Evolutionary conservation across 2,888 invertebrate species (phyloP).

Genomic region (Chaetoderma sp.): DNA sequence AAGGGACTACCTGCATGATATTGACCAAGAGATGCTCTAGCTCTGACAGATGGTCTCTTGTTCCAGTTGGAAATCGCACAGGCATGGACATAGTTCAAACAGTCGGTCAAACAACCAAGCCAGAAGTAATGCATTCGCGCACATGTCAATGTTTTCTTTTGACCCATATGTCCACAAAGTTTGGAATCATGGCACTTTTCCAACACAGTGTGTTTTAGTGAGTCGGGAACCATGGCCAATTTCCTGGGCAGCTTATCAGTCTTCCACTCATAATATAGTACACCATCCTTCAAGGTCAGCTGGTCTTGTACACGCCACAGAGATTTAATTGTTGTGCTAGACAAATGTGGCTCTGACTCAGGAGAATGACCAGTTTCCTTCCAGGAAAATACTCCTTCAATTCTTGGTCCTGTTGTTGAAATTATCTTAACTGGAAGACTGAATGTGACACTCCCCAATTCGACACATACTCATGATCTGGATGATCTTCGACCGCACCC

Average conservation of each 20-base stretch:
- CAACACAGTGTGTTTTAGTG: background rate
- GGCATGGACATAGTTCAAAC: too few relatives aligned
- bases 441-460: too few relatives aligned
- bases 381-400: too few relatives aligned
- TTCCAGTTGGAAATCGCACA: too few relatives aligned
- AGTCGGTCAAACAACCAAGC: too few relatives aligned
- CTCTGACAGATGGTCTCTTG: constrained; percentile 15
- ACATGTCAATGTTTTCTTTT: background rate
- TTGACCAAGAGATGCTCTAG: too few relatives aligned
- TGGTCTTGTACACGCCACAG: background rate
- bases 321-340: background rate
- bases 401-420: too few relatives aligned
- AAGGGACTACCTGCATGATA: constrained; percentile 9
- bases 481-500: too few relatives aligned
- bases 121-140: background rate
- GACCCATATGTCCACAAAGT: background rate
- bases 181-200: background rate
- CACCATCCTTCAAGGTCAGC: background rate
- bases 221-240: background rate
- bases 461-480: too few relatives aligned
- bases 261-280: background rate
- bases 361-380: too few relatives aligned
- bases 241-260: background rate
- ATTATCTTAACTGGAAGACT: too few relatives aligned
- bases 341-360: too few relatives aligned